Conservation (phyloP, 2,888 invertebrate genomes). For the Scaptomyza flava region DNA sequence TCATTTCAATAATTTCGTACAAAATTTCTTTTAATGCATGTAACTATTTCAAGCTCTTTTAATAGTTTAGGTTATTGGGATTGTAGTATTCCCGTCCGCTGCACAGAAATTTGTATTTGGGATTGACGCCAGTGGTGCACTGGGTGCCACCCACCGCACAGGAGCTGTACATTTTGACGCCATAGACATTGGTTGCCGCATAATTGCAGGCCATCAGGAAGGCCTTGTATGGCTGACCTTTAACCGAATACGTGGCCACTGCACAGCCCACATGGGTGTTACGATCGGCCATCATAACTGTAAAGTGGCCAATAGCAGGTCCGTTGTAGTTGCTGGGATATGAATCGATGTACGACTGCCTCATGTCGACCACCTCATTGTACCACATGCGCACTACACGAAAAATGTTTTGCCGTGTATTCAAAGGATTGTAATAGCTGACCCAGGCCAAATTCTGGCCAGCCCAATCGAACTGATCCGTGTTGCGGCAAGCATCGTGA, state of each 20-base stretch:
- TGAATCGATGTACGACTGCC: constrained; percentile 45
- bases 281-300: constrained; percentile 72
- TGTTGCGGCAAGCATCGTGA: constrained; percentile 75
- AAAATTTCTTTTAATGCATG: neutral
- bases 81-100: constrained; percentile 52
- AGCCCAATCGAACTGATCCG: constrained; percentile 60
- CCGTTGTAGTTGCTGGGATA: constrained; percentile 64
- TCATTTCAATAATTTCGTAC: neutral
- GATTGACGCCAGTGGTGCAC: constrained; percentile 69
- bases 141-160: constrained; percentile 55
- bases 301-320: constrained; percentile 74
- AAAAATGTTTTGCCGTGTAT: neutral
- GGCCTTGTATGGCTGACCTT: constrained; percentile 47
- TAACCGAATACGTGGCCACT: constrained; percentile 40
- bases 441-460: constrained; percentile 77
- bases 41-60: neutral
- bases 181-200: constrained; percentile 68
- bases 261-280: constrained; percentile 75
- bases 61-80: constrained; percentile 62
- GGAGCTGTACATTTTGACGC: constrained; percentile 54
- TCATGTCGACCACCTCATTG: constrained; percentile 51
- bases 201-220: constrained; percentile 77
- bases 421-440: constrained; percentile 41
- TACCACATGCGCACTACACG: constrained; percentile 68
- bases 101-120: constrained; percentile 56